These are phyloP conservation scores for Eremophila alpestris DNA, from an alignment of 2,797 vertebrate species.

Conservation along the genomic window DNA sequence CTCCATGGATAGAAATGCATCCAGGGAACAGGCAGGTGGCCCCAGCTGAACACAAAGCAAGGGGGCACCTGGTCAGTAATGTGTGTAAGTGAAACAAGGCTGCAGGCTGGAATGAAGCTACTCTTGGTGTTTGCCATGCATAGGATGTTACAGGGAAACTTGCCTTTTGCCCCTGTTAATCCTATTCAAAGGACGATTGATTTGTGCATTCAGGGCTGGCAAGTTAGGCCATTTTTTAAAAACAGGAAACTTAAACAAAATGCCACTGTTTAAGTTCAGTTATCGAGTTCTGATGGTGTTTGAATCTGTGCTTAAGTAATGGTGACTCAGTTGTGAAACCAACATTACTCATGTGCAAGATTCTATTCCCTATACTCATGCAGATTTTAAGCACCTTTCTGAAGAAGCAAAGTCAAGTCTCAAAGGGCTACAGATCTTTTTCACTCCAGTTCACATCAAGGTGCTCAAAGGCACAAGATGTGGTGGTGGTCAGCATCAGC, in stretches of 20 bases:
- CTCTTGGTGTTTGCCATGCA: accelerated
- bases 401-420: neutral
- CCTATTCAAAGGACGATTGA: neutral
- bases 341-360: neutral
- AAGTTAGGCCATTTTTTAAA: neutral
- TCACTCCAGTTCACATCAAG: neutral
- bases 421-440: neutral
- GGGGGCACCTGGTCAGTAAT: too few species aligned
- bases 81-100: neutral
- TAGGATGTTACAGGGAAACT: neutral
- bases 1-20: neutral
- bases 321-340: neutral
- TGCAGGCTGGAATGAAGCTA: neutral
- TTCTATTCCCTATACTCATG: neutral
- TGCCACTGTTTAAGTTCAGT: neutral
- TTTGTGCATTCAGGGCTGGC: neutral
- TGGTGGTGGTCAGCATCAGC: neutral
- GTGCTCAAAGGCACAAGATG: neutral
- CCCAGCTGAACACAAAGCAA: neutral
- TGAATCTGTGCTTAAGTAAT: neutral
- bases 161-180: neutral
- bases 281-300: neutral
- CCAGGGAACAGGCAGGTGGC: neutral
- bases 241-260: neutral
- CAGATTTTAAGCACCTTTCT: constrained; percentile 14